Conservation (phyloP, 2,888 invertebrate species). For the Himalopsyche tibetana region DNA sequence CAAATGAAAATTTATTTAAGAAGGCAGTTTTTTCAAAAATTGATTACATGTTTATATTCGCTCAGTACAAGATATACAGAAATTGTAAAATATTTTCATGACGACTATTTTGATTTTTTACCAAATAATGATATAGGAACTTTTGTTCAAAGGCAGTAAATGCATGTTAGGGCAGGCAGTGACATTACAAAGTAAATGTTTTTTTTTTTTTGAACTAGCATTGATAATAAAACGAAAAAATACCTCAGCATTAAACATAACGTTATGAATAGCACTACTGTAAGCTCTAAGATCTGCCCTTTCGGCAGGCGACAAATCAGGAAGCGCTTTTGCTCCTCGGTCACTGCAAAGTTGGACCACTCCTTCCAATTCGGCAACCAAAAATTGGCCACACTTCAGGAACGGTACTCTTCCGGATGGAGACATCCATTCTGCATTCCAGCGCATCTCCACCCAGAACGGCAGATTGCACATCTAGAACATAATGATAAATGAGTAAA, state of each 20-base stretch:
- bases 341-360: constrained; percentile 92
- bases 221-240: constrained; percentile 70
- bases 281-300: constrained; percentile 96
- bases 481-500: background rate
- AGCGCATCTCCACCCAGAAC: constrained; percentile 87
- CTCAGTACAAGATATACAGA: no score
- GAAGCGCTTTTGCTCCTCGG: constrained; percentile 86
- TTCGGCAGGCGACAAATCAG: constrained; percentile 78
- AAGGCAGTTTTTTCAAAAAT: no score
- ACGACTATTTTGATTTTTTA: no score
- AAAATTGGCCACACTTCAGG: constrained; percentile 91
- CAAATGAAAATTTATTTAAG: no score
- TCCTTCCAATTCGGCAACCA: constrained; percentile 93
- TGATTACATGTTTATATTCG: no score
- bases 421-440: constrained; percentile 98
- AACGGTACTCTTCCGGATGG: constrained; percentile 96
- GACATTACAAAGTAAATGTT: constrained; percentile 53
- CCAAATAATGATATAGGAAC: no score
- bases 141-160: no score
- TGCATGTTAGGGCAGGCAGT: no score
- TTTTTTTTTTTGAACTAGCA: background rate
- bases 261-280: constrained; percentile 92
- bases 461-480: constrained; percentile 89
- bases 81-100: no score
- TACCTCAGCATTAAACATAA: constrained; percentile 91